Evolutionary conservation across 1,140 invertebrate genomes (phyloP).

Genomic region (Drosophila pachea): DNA sequence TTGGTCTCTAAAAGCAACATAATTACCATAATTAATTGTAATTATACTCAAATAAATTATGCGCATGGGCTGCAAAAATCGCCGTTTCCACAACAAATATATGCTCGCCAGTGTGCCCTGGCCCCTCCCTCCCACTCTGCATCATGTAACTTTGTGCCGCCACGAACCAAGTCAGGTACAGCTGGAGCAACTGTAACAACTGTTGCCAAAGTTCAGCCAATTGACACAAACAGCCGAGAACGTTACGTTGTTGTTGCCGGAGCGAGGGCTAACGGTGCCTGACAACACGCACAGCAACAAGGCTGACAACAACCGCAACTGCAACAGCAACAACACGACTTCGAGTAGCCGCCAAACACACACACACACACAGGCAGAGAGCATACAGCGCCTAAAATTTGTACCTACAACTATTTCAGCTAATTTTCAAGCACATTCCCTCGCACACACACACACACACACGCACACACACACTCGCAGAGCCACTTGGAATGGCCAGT

Average conservation of each 20-base stretch:
- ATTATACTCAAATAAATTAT: constrained; percentile 77
- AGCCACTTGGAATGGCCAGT: constrained; percentile 11
- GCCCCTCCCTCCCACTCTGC: background rate
- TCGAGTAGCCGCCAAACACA: constrained; percentile 26
- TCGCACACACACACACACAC: background rate
- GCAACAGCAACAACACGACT: constrained; percentile 34
- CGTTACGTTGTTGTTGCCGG: constrained; percentile 38
- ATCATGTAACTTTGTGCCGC: background rate
- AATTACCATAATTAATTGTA: constrained; percentile 77
- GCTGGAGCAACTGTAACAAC: constrained; percentile 32
- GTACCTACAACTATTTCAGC: constrained; percentile 77
- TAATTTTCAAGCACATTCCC: constrained; percentile 71
- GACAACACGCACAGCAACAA: constrained; percentile 60
- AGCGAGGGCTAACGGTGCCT: constrained; percentile 60
- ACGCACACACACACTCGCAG: background rate
- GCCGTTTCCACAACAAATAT: constrained; percentile 10
- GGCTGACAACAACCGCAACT: constrained; percentile 20
- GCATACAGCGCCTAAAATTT: constrained; percentile 65
- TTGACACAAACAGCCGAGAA: constrained; percentile 72
- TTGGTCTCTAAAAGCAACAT: constrained; percentile 76
- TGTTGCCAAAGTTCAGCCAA: constrained; percentile 45
- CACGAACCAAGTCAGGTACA: too few relatives aligned
- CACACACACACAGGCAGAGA: background rate
- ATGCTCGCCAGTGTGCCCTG: background rate
- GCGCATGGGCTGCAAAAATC: constrained; percentile 62